A percentile compares a stretch with the other conserved stretches of the same genome.
phyloP scores from a whole-genome alignment of 2,888 invertebrate genomes.

The Cantharis flavilabris region DNA sequence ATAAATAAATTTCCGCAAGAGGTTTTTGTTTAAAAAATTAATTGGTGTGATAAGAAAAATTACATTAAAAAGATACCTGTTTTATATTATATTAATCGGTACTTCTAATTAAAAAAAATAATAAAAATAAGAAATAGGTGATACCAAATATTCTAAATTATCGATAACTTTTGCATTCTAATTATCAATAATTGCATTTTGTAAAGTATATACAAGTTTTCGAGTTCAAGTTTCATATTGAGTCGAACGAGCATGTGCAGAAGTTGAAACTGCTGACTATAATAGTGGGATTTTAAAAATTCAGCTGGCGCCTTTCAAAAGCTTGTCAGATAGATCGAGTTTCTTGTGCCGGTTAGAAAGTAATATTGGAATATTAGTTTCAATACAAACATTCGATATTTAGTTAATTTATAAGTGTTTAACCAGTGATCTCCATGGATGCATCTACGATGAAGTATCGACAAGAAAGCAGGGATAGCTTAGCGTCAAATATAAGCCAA shows the following conservation, averaged over 20 bases:
- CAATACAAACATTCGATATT: background rate
- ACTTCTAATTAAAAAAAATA: no score
- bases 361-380: background rate
- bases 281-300: constrained; percentile 27
- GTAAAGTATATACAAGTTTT: background rate
- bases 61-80: no score
- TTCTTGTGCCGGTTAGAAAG: background rate
- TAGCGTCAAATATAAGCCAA: constrained; percentile 46
- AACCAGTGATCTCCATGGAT: constrained; percentile 36
- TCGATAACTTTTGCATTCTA: background rate
- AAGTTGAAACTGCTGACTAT: constrained; percentile 5
- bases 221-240: background rate
- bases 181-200: background rate
- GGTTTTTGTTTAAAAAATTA: background rate
- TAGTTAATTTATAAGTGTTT: background rate
- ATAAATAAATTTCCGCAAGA: background rate
- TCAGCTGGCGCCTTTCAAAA: constrained; percentile 27
- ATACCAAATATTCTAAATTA: background rate
- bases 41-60: background rate
- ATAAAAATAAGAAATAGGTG: background rate
- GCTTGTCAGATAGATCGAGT: constrained; percentile 10
- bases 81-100: no score
- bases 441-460: constrained; percentile 47
- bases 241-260: background rate
- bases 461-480: constrained; percentile 54